These are phyloP conservation scores for Popillia japonica DNA, from an alignment of 1,140 invertebrate species.

Conservation along the genomic window DNA sequence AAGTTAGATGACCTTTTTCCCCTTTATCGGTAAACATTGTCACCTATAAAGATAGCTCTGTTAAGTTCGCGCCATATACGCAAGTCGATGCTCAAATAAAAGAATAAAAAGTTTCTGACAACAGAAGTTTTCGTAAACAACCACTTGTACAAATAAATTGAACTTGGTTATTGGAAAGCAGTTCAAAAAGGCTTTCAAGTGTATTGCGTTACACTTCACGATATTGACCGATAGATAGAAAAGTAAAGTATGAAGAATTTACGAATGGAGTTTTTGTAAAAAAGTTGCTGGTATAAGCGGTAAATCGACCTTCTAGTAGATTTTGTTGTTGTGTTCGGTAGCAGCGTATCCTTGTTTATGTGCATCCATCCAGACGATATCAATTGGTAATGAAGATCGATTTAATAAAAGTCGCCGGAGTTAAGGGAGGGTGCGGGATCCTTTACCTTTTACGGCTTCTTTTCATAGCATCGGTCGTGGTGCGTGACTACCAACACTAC, in stretches of 20 bases:
- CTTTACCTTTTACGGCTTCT: conserved; percentile 28
- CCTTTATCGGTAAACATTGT: too few species aligned
- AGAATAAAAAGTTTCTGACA: too few species aligned
- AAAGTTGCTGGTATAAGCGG: background rate
- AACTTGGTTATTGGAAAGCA: background rate
- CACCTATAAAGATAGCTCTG: too few species aligned
- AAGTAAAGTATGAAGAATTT: conserved; percentile 11
- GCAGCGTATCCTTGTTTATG: background rate
- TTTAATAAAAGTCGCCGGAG: conserved; percentile 11
- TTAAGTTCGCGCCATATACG: too few species aligned
- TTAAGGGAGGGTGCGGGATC: background rate
- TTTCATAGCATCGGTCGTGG: background rate
- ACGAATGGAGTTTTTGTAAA: background rate
- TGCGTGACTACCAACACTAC: conserved; percentile 26
- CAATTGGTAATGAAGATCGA: conserved; percentile 28
- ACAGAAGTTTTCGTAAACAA: too few species aligned
- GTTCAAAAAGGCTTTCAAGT: background rate
- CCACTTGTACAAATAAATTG: too few species aligned
- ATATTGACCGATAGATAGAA: background rate
- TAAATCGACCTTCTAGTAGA: background rate
- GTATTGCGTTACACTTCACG: background rate
- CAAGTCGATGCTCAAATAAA: too few species aligned
- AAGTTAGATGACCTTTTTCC: too few species aligned
- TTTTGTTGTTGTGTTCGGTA: conserved; percentile 16
- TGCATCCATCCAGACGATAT: conserved; percentile 1